Percentiles rank a stretch among this genome's conserved stretches.
These are phyloP conservation scores for Perdix hodgsoniae DNA, from an alignment of 2,797 vertebrate genomes.

Conservation along the genomic window DNA sequence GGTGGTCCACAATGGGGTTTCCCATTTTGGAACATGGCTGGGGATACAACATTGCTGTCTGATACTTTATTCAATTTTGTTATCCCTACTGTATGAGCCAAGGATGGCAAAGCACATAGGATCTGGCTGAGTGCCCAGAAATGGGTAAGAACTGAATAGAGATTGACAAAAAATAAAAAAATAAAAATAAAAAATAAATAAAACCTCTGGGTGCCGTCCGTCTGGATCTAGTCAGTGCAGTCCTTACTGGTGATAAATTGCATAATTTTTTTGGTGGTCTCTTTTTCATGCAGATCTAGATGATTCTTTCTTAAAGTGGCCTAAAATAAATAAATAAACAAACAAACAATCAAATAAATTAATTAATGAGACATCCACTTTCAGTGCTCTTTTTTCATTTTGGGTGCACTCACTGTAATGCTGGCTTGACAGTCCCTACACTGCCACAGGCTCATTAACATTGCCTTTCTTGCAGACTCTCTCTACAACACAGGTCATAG, in stretches of 20 bases:
- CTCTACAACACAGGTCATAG: not conserved
- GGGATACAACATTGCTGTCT: not conserved
- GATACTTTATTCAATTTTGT: not conserved
- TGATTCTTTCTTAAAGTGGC: not conserved
- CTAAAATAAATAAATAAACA: not conserved
- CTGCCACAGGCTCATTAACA: not conserved
- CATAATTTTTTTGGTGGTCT: not conserved
- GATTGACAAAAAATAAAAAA: not conserved
- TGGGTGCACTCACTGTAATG: not conserved
- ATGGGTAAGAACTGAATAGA: not conserved
- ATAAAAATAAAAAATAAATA: not conserved
- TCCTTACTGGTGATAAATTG: not conserved
- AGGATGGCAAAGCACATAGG: not conserved
- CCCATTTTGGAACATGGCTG: not conserved
- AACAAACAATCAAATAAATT: no score
- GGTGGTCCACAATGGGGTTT: no score
- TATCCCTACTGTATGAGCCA: not conserved
- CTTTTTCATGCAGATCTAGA: not conserved
- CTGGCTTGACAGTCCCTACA: not conserved
- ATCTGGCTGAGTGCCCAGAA: not conserved
- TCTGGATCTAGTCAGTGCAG: not conserved
- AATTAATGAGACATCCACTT: not conserved
- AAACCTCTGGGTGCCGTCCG: accelerated
- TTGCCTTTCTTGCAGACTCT: not conserved
- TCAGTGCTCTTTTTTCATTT: not conserved